Evolutionary conservation across 2,113 vertebrate genomes (phyloP).

Genomic region (Phaethon lepturus): DNA sequence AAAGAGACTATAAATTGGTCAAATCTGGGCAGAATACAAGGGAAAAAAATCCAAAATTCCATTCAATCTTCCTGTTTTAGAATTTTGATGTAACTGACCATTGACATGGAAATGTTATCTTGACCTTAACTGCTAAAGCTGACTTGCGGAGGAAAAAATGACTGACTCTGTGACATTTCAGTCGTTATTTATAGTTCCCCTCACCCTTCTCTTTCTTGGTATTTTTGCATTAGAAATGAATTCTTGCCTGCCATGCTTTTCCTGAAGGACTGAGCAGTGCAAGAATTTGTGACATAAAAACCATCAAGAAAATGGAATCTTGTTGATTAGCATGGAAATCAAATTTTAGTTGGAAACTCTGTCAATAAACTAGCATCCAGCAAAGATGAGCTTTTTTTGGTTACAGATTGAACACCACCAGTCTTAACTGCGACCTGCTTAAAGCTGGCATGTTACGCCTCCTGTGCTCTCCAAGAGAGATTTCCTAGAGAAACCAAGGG

Average conservation of each 20-base stretch:
- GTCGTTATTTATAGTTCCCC: constrained; percentile 53
- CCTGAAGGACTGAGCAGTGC: constrained; percentile 5
- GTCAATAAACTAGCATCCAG: not conserved
- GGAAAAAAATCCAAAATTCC: constrained; percentile 50
- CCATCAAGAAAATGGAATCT: not conserved
- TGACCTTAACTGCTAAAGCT: constrained; percentile 64
- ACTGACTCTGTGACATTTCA: constrained; percentile 49
- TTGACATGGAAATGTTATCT: constrained; percentile 70
- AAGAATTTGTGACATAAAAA: constrained; percentile 8
- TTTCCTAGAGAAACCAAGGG: not conserved
- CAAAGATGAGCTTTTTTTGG: not conserved
- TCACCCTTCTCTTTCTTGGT: constrained; percentile 21
- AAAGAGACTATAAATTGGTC: constrained; percentile 30
- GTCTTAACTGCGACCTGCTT: not conserved
- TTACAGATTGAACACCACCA: not conserved
- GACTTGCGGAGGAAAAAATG: constrained; percentile 55
- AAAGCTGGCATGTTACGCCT: not conserved
- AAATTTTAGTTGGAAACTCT: not conserved
- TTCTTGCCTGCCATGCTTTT: not conserved
- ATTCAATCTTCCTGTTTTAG: constrained; percentile 52
- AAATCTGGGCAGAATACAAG: constrained; percentile 26
- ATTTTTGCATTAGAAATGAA: constrained; percentile 46
- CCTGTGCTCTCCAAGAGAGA: not conserved
- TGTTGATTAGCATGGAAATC: not conserved
- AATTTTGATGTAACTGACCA: constrained; percentile 65